A percentile compares a stretch with the other conserved stretches of the same genome.
These are phyloP conservation scores for Acleris cristana DNA, from an alignment of 2,888 invertebrate species.

Conservation along the genomic window DNA sequence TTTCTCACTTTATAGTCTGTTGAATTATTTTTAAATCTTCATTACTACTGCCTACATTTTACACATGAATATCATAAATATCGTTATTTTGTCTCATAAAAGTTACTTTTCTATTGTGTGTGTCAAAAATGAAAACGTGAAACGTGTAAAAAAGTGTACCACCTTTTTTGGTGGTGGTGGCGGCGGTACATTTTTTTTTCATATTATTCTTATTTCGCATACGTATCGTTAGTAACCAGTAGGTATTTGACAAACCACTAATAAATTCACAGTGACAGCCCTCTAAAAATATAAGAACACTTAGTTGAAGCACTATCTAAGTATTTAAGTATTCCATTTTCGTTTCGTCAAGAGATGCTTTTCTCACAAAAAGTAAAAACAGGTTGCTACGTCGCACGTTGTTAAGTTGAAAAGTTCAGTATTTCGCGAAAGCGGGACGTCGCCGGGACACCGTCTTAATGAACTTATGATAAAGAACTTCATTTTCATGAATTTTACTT, in stretches of 20 bases:
- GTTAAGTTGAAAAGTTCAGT: slow-evolving; percentile 53
- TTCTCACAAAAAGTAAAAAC: slow-evolving; percentile 44
- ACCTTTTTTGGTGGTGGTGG: too few relatives aligned
- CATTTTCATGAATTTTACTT: slow-evolving; percentile 59
- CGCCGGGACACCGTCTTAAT: slow-evolving; percentile 56
- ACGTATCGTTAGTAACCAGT: too few relatives aligned
- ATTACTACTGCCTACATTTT: background rate
- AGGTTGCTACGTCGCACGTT: slow-evolving; percentile 39
- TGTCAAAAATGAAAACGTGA: too few relatives aligned
- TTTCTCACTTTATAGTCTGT: slow-evolving; percentile 6
- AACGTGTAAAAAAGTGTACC: too few relatives aligned
- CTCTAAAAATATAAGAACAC: background rate
- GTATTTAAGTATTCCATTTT: slow-evolving; percentile 36
- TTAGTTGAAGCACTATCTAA: slow-evolving; percentile 15
- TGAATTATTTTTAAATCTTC: background rate
- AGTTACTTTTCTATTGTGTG: too few relatives aligned
- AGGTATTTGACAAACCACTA: too few relatives aligned
- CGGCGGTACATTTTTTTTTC: too few relatives aligned
- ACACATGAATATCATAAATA: too few relatives aligned
- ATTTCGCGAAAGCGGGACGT: slow-evolving; percentile 49
- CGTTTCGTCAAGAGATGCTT: slow-evolving; percentile 37
- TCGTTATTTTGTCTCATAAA: too few relatives aligned
- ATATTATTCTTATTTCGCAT: too few relatives aligned
- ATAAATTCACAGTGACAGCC: too few relatives aligned
- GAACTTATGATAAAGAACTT: slow-evolving; percentile 68